phyloP scores from a whole-genome alignment of 2,888 invertebrate species.

The Druceiella hillmani region DNA sequence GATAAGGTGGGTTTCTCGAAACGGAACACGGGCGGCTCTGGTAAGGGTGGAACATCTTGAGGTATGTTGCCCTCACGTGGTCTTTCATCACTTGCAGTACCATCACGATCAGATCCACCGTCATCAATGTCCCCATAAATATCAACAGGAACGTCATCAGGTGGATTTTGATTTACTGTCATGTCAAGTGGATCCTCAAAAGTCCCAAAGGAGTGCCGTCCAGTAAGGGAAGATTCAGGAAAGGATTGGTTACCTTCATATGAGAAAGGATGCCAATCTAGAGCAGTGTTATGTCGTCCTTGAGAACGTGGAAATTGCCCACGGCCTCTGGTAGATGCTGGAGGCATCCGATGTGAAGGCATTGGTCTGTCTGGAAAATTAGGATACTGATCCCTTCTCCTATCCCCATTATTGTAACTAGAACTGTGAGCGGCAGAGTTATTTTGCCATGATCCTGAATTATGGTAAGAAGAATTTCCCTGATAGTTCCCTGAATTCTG shows the following conservation, averaged over 20 bases:
- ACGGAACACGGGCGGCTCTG: constrained; percentile 34
- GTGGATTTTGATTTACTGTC: constrained; percentile 28
- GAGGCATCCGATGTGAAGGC: constrained; percentile 8
- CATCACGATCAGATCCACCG: too few relatives aligned
- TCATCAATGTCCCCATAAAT: constrained; percentile 59
- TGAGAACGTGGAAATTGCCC: constrained; percentile 14
- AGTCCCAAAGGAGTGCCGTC: constrained; percentile 34
- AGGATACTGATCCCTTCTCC: not conserved
- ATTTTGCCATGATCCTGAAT: too few relatives aligned
- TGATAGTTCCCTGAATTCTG: not conserved
- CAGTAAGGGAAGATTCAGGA: not conserved
- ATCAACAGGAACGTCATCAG: constrained; percentile 49
- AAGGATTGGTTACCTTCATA: not conserved
- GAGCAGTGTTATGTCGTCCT: constrained; percentile 24
- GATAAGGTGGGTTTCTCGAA: constrained; percentile 37
- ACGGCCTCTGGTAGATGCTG: constrained; percentile 20
- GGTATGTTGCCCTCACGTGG: too few relatives aligned
- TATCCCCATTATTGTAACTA: too few relatives aligned
- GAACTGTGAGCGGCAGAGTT: too few relatives aligned
- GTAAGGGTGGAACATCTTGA: constrained; percentile 24
- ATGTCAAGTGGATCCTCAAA: constrained; percentile 38
- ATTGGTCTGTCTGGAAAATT: not conserved
- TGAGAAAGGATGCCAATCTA: constrained; percentile 31
- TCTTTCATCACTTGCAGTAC: constrained; percentile 11
- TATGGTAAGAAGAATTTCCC: too few relatives aligned